Evolutionary conservation across 2,888 invertebrate species (phyloP).

Genomic region (Gastracanthus pulcherrimus): DNA sequence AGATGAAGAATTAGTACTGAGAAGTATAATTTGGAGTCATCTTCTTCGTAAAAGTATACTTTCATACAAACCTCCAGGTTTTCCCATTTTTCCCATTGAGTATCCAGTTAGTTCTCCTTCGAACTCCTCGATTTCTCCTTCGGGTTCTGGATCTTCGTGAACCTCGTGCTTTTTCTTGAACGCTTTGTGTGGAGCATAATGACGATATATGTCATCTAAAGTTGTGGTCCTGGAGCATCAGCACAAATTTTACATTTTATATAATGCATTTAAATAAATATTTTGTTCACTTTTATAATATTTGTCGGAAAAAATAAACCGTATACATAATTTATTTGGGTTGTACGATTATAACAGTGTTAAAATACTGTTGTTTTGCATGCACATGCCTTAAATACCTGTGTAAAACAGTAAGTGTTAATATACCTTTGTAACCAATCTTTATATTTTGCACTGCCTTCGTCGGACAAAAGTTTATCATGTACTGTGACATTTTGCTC

Average conservation of each 20-base stretch:
- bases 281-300: background rate
- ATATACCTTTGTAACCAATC: slow-evolving; percentile 86
- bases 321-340: too few species aligned
- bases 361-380: too few species aligned
- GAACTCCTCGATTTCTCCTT: slow-evolving; percentile 80
- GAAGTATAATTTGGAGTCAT: too few species aligned
- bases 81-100: slow-evolving; percentile 69
- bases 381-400: too few species aligned
- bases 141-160: slow-evolving; percentile 73
- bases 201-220: slow-evolving; percentile 84
- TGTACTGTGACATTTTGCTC: slow-evolving; percentile 75
- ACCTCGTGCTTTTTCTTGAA: slow-evolving; percentile 69
- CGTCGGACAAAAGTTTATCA: slow-evolving; percentile 82
- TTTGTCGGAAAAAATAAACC: too few species aligned
- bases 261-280: too few species aligned
- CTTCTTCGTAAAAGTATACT: too few species aligned
- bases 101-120: slow-evolving; percentile 82
- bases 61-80: slow-evolving; percentile 54
- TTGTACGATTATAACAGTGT: too few species aligned
- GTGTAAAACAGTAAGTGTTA: too few species aligned
- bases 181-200: slow-evolving; percentile 78
- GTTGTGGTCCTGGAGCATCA: slow-evolving; percentile 84
- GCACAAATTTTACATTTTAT: too few species aligned
- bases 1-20: background rate
- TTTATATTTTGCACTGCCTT: slow-evolving; percentile 86